A percentile compares a stretch with the other conserved stretches of the same genome.
These are phyloP conservation scores for Drosophila watanabei DNA, from an alignment of 1,140 invertebrate genomes.

Conservation along the genomic window DNA sequence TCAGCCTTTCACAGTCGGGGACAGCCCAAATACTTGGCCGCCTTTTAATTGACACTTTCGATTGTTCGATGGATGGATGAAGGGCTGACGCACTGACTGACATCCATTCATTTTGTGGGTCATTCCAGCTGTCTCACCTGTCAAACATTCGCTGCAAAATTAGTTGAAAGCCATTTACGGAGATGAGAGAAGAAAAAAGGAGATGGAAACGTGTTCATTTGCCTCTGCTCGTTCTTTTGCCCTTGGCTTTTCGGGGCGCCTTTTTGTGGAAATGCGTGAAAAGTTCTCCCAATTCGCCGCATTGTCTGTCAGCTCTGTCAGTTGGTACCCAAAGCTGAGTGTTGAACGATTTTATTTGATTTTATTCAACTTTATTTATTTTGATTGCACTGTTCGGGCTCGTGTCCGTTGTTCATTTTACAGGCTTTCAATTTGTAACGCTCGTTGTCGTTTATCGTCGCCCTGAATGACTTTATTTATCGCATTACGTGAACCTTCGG, in stretches of 20 bases:
- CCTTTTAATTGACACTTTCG: constrained; percentile 79
- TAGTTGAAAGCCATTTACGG: constrained; percentile 71
- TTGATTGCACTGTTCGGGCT: constrained; percentile 66
- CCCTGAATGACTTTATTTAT: constrained; percentile 72
- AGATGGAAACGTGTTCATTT: constrained; percentile 32
- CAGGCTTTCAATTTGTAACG: constrained; percentile 70
- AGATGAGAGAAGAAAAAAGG: constrained; percentile 24
- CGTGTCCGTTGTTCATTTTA: constrained; percentile 56
- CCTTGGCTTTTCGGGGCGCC: constrained; percentile 15
- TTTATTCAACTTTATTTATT: constrained; percentile 60
- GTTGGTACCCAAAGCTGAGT: constrained; percentile 32
- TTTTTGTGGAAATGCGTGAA: constrained; percentile 53
- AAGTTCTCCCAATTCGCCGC: constrained; percentile 65
- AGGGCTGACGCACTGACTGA: constrained; percentile 39
- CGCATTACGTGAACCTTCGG: constrained; percentile 40
- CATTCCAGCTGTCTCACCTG: constrained; percentile 46
- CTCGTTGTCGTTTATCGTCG: constrained; percentile 41
- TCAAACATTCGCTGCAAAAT: constrained; percentile 64
- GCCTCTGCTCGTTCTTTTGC: constrained; percentile 16
- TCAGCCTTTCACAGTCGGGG: constrained; percentile 12
- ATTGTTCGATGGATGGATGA: constrained; percentile 52
- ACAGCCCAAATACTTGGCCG: constrained; percentile 51
- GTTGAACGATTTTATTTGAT: constrained; percentile 72
- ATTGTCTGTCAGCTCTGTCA: constrained; percentile 63
- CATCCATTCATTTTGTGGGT: constrained; percentile 46